These are phyloP conservation scores for Eugnorisma glareosa DNA, from an alignment of 2,888 invertebrate species.

Conservation along the genomic window DNA sequence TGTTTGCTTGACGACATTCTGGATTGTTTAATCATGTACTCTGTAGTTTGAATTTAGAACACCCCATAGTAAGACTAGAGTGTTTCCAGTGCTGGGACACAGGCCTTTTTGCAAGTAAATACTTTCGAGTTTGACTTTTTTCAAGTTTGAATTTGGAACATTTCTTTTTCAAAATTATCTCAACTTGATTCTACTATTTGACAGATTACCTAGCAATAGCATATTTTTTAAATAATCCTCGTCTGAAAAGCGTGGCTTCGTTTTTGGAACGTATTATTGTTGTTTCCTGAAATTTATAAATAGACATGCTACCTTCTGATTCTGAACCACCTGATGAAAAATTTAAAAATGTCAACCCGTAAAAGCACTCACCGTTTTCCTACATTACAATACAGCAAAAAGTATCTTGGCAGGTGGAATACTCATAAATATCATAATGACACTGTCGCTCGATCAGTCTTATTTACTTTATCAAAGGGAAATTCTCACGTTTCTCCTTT, in stretches of 20 bases:
- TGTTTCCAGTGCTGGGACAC: background rate
- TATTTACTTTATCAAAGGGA: slow-evolving; percentile 57
- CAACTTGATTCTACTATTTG: background rate
- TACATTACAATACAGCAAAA: slow-evolving; percentile 25
- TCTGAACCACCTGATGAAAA: background rate
- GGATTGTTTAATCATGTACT: background rate
- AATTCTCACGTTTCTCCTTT: slow-evolving; percentile 48
- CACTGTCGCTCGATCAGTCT: slow-evolving; percentile 44
- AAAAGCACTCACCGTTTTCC: slow-evolving; percentile 2
- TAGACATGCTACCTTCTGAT: background rate
- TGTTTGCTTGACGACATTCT: background rate
- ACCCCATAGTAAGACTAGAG: background rate
- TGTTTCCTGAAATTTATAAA: background rate
- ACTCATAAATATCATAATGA: slow-evolving; percentile 61
- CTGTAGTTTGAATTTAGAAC: background rate
- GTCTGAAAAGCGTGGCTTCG: background rate
- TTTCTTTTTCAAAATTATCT: background rate
- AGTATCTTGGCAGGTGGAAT: slow-evolving; percentile 31
- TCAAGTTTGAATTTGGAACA: background rate
- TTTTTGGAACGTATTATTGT: background rate
- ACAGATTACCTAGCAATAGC: background rate
- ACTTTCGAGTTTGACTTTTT: background rate
- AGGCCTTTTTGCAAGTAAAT: background rate
- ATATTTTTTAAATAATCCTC: background rate
- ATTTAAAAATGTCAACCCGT: background rate